Evolutionary conservation across 2,113 vertebrate genomes (phyloP), one percentile per base, ranked within the genome.

Genomic region (Perca schrenkii): DNA sequence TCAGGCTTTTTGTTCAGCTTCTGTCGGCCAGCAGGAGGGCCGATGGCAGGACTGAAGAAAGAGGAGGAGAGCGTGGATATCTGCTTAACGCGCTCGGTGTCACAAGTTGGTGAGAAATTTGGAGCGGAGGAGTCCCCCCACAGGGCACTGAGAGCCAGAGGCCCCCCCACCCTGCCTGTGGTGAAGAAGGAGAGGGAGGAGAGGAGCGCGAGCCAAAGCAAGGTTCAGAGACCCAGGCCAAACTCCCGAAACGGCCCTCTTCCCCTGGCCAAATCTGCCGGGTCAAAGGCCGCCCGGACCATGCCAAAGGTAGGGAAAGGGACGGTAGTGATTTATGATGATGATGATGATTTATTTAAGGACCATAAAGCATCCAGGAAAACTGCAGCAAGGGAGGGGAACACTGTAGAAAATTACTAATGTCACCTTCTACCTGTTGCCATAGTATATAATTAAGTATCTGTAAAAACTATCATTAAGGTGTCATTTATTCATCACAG

Each of bases 1-100:
- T 95, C 95, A 0, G 96, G 96, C 49, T 96, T 96, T 74, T 88
- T 96, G 47, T 96, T 96, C 77, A 95, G 93, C 62, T 95, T 96
- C 88, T 95, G 95, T 65, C 91, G 94, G 49, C 93, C 94, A 5
- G 71, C 91, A 4, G 92, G 90, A 49, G 92, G 86, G 4, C 87
- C 93, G 6, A 87, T 94, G 53, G 76, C 76, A 2, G 89, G 66
- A 36, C 88, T 95, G 56, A 96, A 96, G 86, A 95, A 94, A 53
- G 96, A 96, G 79, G 95, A 95, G 72, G 95, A 95, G 73, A 95
- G 93, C 3, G 94, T 96, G 80, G 95, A 95, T 80, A 96, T 96
- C 85, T 96, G 94, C 80, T 60, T 95, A 46, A 95, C 93, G 0
- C 93, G 95, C 21, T 96, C 95, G 0, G 93, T 95, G 77, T 92